Evolutionary conservation across 2,888 invertebrate genomes (phyloP), one percentile per base, ranked within the genome.

Genomic region (Metallyticus violacea): DNA sequence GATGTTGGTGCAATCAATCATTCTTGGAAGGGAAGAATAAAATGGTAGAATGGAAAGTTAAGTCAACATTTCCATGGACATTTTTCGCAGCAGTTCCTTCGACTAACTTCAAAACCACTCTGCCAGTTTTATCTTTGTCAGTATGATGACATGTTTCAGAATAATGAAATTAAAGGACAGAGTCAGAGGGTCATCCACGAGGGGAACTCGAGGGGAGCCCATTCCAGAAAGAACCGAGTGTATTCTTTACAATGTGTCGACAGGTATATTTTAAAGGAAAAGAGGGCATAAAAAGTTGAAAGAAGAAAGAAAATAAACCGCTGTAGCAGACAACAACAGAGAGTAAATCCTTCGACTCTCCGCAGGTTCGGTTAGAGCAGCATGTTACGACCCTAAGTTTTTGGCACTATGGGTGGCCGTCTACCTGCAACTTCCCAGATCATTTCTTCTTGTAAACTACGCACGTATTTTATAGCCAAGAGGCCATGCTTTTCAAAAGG

Each of bases 351-450:
- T 81, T 81, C 15, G 30, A 25, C 25, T 81, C 81, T 40, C 28
- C 83, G 7, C 40, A 26, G 27, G 7, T 26, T 62, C 9, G 79
- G 9, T 28, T 27, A 30, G n/a, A 77, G 83, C 77, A 83, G n/a
- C 22, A 77, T 62, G 26, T 82, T 76, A 83, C 77, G 27, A 29
- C 83, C 86, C 77, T 77, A 77, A 82, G 27, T 81, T 86, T 83
- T 86, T 86, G 86, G 83, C 86, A 83, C 86, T 25, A 79, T 86
- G 86, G 86, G 86, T 86, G 86, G 86, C 22, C 86, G 77, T 77
- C 27, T 83, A 83, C 83, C 83, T 83, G 83, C 76, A 82, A 81
- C 29, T 30, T 30, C 25, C 25, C 29, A 81, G 30, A 30, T 22
- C 29, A 28, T 28, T 30, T 28, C 29, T 27, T n/a, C 80, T 29